These are phyloP conservation scores for Drosophila sordidula DNA, from an alignment of 2,888 invertebrate genomes.

Conservation along the genomic window DNA sequence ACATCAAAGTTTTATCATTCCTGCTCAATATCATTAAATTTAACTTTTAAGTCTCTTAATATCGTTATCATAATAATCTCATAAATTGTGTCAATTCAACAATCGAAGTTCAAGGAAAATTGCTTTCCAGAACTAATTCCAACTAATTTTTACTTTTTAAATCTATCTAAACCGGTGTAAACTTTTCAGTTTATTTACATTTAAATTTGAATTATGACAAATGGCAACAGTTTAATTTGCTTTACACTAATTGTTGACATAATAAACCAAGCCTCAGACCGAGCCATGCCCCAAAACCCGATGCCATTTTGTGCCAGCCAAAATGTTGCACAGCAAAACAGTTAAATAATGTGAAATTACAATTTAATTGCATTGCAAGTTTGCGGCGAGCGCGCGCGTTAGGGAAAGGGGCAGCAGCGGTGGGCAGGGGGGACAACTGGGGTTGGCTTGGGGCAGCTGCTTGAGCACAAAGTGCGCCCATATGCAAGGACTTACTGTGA, in stretches of 20 bases:
- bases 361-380: constrained; percentile 76
- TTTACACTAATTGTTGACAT: constrained; percentile 74
- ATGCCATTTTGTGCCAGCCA: constrained; percentile 43
- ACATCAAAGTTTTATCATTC: too few species aligned
- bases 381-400: constrained; percentile 50
- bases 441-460: constrained; percentile 17
- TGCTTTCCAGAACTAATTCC: too few species aligned
- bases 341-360: constrained; percentile 78
- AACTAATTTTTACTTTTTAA: background rate
- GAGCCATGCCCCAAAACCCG: constrained; percentile 4
- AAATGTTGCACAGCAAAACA: constrained; percentile 69
- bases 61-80: too few species aligned
- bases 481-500: constrained; percentile 52
- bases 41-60: too few species aligned
- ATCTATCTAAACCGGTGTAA: constrained; percentile 14
- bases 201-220: constrained; percentile 33
- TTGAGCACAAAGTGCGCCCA: constrained; percentile 45
- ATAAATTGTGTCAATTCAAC: background rate
- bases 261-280: constrained; percentile 41
- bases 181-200: constrained; percentile 12
- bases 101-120: background rate
- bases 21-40: too few species aligned
- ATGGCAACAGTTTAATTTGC: constrained; percentile 44
- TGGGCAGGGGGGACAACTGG: background rate
- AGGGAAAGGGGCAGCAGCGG: background rate